Evolutionary conservation across 2,113 vertebrate genomes (phyloP), one percentile per base, ranked within the genome.

Genomic region (Nerophis ophidion): DNA sequence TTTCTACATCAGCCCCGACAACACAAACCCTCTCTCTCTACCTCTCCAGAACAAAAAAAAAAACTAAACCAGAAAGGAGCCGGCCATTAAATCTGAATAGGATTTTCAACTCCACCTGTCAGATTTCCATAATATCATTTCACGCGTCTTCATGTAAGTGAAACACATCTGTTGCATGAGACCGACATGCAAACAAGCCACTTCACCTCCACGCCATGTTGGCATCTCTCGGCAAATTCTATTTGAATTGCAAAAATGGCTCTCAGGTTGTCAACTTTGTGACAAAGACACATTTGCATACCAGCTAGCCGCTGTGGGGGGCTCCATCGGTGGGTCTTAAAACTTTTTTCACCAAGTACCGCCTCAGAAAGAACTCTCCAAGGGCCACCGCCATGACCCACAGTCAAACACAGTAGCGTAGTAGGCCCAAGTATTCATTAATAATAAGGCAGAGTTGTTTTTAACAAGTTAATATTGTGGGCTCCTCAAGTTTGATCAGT

Each of bases 201-300:
- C 35, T 47, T 62, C 52, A 19, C 63, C 62, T 60, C 52, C 51
- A 66, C 67, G 68, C 70, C 69, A 60, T 71, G 75, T 49, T 66
- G 48, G 40, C 60, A 63, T 78, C 56, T 68, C 48, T 54, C n/a
- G 15, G 68, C 54, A 70, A 71, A 85, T 70, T 4, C 8, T 1
- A 76, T 85, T 82, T 85, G 74, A 64, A 44, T 81, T 53, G 72
- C 72, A 85, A 84, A 84, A 85, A 26, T 63, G 68, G 70, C 19
- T 44, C 67, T 64, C 50, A 64, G 5, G 48, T 40, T 52, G 36
- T 58, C 71, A 63, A 71, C 52, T 62, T 60, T 56, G 50, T 59
- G 68, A 69, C 63, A 74, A 63, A 61, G 2, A 5, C n/a, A n/a
- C n/a, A n/a, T n/a, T n/a, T n/a, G n/a, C n/a, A n/a, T n/a, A n/a